These are phyloP conservation scores for Poeciliopsis turneri DNA, from an alignment of 2,797 vertebrate species.

Conservation along the genomic window DNA sequence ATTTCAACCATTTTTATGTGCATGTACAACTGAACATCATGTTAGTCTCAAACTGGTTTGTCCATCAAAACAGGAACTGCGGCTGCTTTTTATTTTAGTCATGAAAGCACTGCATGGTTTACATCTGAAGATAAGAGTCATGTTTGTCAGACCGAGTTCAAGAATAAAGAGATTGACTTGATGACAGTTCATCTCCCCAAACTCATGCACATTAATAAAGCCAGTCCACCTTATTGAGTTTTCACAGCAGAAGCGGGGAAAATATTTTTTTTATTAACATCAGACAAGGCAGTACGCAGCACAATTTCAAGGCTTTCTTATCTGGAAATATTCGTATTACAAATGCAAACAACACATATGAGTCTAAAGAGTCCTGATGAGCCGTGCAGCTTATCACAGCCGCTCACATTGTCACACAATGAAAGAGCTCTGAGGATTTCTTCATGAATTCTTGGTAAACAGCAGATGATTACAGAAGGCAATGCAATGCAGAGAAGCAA, in stretches of 20 bases:
- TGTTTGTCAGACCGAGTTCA: slow-evolving; percentile 58
- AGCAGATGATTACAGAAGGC: slow-evolving; percentile 26
- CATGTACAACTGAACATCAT: not conserved
- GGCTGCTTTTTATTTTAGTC: slow-evolving; percentile 11
- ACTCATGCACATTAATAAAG: slow-evolving; percentile 50
- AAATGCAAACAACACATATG: slow-evolving; percentile 37
- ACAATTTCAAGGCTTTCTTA: slow-evolving; percentile 43
- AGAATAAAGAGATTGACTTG: slow-evolving; percentile 70
- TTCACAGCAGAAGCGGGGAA: slow-evolving; percentile 33
- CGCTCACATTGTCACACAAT: slow-evolving; percentile 28
- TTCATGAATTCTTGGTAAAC: slow-evolving; percentile 29
- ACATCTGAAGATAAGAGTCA: slow-evolving; percentile 30
- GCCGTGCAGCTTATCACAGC: slow-evolving; percentile 32
- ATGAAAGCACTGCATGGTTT: slow-evolving; percentile 15
- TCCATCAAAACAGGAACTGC: not conserved
- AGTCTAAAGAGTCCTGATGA: slow-evolving; percentile 12
- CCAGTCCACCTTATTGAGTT: slow-evolving; percentile 55
- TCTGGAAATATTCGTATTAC: slow-evolving; percentile 49
- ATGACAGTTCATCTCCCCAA: slow-evolving; percentile 50
- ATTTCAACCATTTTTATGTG: not conserved
- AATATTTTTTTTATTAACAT: slow-evolving; percentile 48
- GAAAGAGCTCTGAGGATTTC: slow-evolving; percentile 26
- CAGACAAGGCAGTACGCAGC: slow-evolving; percentile 30
- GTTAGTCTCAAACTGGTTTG: not conserved
- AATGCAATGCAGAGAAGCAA: not conserved